Evolutionary conservation across 2,113 vertebrate species (phyloP).

Genomic region (Pteropus alecto): DNA sequence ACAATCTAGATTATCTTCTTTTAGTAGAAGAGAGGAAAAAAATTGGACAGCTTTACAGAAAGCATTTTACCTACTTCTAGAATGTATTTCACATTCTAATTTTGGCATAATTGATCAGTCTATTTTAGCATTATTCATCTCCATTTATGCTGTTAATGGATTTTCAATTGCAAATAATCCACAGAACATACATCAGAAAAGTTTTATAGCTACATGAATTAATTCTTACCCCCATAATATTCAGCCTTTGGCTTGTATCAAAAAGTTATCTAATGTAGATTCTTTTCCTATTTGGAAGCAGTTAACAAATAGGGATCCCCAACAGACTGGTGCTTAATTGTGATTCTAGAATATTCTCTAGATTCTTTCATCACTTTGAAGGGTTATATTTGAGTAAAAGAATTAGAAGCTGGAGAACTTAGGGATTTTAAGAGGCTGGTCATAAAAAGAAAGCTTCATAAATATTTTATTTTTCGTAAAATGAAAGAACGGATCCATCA

Average conservation of each 20-base stretch:
- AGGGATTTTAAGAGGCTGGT: background rate
- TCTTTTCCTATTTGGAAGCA: background rate
- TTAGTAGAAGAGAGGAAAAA: background rate
- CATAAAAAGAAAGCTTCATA: background rate
- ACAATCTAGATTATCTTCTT: conserved; percentile 48
- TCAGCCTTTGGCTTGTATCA: conserved; percentile 52
- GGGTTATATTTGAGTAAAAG: background rate
- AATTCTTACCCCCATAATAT: conserved; percentile 4
- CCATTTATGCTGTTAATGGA: conserved; percentile 45
- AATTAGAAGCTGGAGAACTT: background rate
- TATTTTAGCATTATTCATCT: conserved; percentile 52
- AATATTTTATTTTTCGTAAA: conserved; percentile 21
- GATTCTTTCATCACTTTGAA: background rate
- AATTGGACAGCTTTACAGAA: conserved; percentile 27
- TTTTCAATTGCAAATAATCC: conserved; percentile 72
- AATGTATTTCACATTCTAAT: conserved; percentile 48
- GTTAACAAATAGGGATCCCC: background rate
- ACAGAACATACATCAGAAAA: conserved; percentile 43
- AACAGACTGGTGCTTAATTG: background rate
- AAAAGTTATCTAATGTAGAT: background rate
- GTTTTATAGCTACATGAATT: conserved; percentile 44
- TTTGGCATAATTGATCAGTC: conserved; percentile 57
- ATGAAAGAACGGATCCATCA: background rate
- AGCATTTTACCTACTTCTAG: conserved; percentile 4
- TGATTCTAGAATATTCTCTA: conserved; percentile 11